Conservation (phyloP, 2,797 vertebrate species). For the Brachymystax lenok region DNA sequence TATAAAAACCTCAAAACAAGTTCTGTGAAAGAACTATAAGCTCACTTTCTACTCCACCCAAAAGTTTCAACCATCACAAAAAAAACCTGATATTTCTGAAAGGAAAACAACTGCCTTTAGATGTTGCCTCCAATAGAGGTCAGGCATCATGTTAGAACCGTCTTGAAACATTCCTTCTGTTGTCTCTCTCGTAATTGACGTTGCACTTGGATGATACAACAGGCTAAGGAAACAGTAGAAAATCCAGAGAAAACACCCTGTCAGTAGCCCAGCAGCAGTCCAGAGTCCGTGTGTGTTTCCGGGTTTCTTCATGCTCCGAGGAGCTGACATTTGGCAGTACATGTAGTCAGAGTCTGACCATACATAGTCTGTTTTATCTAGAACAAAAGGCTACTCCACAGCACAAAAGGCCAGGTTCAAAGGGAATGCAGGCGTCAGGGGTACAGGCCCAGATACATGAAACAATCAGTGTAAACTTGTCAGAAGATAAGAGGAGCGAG, state of each 20-base stretch:
- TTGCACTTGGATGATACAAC: slow-evolving; percentile 57
- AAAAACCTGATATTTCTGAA: slow-evolving; percentile 50
- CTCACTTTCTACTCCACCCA: slow-evolving; percentile 49
- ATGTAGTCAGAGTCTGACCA: slow-evolving; percentile 66
- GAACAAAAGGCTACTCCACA: slow-evolving; percentile 79
- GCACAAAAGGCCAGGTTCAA: slow-evolving; percentile 79
- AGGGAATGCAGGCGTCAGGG: slow-evolving; percentile 68
- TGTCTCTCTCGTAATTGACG: slow-evolving; percentile 65
- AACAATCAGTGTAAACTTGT: slow-evolving; percentile 80
- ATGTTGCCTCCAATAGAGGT: slow-evolving; percentile 41
- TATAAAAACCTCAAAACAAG: slow-evolving; percentile 39
- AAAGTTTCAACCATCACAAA: slow-evolving; percentile 55
- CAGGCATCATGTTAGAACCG: slow-evolving; percentile 40
- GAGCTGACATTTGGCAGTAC: slow-evolving; percentile 65
- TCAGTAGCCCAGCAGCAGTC: neutral
- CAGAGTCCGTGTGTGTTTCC: slow-evolving; percentile 22
- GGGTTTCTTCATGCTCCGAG: slow-evolving; percentile 33
- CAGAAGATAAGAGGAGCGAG: slow-evolving; percentile 67
- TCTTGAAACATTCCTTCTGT: slow-evolving; percentile 68
- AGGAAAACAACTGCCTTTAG: slow-evolving; percentile 59
- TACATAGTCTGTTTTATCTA: slow-evolving; percentile 84
- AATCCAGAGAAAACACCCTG: slow-evolving; percentile 33
- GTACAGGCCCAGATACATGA: slow-evolving; percentile 72
- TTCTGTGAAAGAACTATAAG: neutral
- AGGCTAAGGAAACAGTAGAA: slow-evolving; percentile 31